Percentiles rank a stretch among this genome's conserved stretches.
phyloP scores from a whole-genome alignment of 2,113 vertebrate genomes.

The Ammodytes marinus region DNA sequence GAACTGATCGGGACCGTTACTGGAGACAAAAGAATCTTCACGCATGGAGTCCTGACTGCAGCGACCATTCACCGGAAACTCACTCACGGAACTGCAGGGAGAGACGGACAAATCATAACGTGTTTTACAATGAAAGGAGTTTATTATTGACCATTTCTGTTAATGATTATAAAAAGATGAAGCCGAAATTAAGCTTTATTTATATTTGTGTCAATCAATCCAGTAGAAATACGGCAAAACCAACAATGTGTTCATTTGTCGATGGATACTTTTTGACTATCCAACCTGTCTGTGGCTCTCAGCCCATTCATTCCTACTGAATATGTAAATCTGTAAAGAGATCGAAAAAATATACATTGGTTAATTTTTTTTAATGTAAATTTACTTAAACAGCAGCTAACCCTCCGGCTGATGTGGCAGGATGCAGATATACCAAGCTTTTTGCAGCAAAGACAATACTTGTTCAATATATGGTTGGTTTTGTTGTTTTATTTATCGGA shows the following conservation, averaged over 20 bases:
- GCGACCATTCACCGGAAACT: slow-evolving; percentile 68
- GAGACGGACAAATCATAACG: neutral
- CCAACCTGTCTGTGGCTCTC: neutral
- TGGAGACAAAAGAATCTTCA: slow-evolving; percentile 78
- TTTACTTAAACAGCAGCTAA: neutral
- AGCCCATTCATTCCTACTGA: neutral
- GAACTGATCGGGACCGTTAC: slow-evolving; percentile 65
- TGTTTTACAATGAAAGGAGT: neutral
- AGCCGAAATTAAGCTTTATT: neutral
- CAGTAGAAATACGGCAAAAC: neutral
- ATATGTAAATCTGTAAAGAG: slow-evolving; percentile 1
- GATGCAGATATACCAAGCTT: neutral
- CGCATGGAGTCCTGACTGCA: slow-evolving; percentile 83
- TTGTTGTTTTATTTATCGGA: neutral
- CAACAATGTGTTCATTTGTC: neutral
- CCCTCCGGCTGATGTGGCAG: neutral
- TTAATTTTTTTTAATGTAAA: neutral
- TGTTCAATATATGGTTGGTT: neutral
- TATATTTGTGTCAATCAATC: neutral
- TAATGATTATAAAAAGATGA: neutral
- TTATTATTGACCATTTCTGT: neutral
- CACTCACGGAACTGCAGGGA: slow-evolving; percentile 54
- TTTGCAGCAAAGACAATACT: neutral
- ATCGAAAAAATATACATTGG: neutral
- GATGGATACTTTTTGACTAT: neutral